These are phyloP conservation scores for Andrena bucephala DNA, from an alignment of 2,888 invertebrate species.

Conservation along the genomic window DNA sequence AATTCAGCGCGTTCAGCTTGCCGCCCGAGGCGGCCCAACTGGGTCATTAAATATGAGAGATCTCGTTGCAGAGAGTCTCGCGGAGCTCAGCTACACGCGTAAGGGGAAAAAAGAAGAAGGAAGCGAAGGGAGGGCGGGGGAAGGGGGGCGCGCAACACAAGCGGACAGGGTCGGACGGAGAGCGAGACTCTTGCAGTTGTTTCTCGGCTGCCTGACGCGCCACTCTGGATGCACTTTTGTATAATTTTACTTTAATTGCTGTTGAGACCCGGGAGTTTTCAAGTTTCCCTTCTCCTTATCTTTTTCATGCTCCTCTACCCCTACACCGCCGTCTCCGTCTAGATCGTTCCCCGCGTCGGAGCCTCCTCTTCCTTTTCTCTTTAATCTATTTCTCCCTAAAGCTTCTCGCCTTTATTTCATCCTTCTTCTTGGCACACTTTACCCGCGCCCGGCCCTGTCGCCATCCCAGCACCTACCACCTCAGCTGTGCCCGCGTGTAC, in stretches of 20 bases:
- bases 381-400: conserved; percentile 52
- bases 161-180: conserved; percentile 19
- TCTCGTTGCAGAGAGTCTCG: conserved; percentile 72
- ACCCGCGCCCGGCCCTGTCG: neutral
- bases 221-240: conserved; percentile 77
- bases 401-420: conserved; percentile 45
- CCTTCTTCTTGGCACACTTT: conserved; percentile 47
- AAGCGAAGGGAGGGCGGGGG: conserved; percentile 8
- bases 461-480: conserved; percentile 24
- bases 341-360: conserved; percentile 5
- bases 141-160: conserved; percentile 32
- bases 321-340: conserved; percentile 8
- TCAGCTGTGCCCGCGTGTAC: neutral
- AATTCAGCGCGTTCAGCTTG: conserved; percentile 78
- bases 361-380: conserved; percentile 28
- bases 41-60: conserved; percentile 81
- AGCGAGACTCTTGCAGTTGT: conserved; percentile 66
- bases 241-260: conserved; percentile 83
- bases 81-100: conserved; percentile 47
- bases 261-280: conserved; percentile 76
- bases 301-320: conserved; percentile 31
- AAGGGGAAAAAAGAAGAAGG: neutral
- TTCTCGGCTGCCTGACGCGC: conserved; percentile 72
- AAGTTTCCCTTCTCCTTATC: conserved; percentile 73
- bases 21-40: conserved; percentile 75